Base-by-base conservation (phyloP, 1,140 invertebrate species). In the Mactra quadrangularis region DNA sequence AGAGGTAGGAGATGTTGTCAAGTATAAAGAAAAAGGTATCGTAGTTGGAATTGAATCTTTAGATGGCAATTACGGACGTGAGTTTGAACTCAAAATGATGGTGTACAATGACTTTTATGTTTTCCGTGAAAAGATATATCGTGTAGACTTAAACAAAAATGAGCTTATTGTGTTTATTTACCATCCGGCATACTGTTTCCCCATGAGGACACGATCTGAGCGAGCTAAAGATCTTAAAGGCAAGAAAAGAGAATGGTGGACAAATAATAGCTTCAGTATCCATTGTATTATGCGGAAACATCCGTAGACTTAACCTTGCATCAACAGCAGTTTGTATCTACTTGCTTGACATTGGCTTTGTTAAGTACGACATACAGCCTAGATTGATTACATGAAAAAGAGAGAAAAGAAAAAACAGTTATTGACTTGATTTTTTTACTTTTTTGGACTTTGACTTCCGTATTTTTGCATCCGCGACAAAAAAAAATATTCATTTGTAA, bases 121-220 rank as follows among this genome's bases (percentile, higher is more conserved):
- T 50, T 13, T 31, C 38, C 47, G 59, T 11, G 7, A 15, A 15
- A 22, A 15, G 27, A 76, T n/a, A 25, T 76, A 31, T 33, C 11
- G 3, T 1, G 29, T 76, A 17, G 59, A 76, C 27, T 31, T 76
- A 15, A 64, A 62, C 19, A 76, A 76, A 22, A 25, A 76, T 33
- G 9, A 22, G 29, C 13, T 76, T 62, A 22, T n/a, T 15, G 31
- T 64, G 38, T 15, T 31, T 27, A n/a, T 11, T 6, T 76, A 76
- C 25, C 57, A 64, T 38, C 59, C 74, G 7, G 55, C 59, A 3
- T 19, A 29, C 31, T 62, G 59, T 38, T 25, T 27, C 9, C 25
- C 41, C 0, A 76, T 62, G 59, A 35, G 9, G 19, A 3, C 1
- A 3, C 74, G 74, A 2, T 55, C 29, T 1, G n/a, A 60, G 31